Evolutionary conservation across 2,113 vertebrate species (phyloP), one percentile per base, ranked within the genome.

Genomic region (Penelope pileata): DNA sequence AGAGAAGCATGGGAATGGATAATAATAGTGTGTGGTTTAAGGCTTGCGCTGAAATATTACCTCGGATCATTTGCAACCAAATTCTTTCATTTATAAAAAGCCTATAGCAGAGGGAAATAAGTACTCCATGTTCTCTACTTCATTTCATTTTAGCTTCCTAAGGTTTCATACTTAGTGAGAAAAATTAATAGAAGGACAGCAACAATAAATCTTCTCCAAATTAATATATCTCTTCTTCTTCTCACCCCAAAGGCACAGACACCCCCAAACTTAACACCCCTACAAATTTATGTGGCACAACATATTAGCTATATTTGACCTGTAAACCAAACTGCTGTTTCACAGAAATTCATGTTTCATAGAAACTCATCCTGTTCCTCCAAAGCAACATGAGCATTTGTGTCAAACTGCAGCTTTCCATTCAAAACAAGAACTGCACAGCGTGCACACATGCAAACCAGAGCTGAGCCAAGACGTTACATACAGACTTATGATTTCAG

Each of bases 41-140:
- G 42, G 40, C 66, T 94, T 59, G 16, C 62, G 54, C 62, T 94
- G 86, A 95, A 96, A 84, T 70, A 88, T 54, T 90, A 47, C 29
- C 87, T 87, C 42, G 23, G 60, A 88, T 29, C 16, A 36, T 78
- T 78, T 79, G 58, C 64, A 90, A 74, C 40, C 60, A 93, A 88
- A 84, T 48, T 64, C 22, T 30, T 79, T 73, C 75, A 60, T 90
- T 86, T 90, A 69, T 80, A 81, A 88, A 94, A 83, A 56, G 10
- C 24, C 45, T 68, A 18, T 72, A 78, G 18, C 40, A 62, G 80
- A 87, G 17, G 45, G 34, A 80, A 92, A 75, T 45, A 87, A 77
- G 56, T n/a, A 54, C 38, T 40, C 3, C 27, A 9, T 38, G 22
- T 15, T 58, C 23, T 62, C 67, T 27, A 16, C 26, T 83, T 27